These are phyloP conservation scores for human DNA, from an alignment of 2,113 vertebrate genomes.

Conservation along the genomic window DNA sequence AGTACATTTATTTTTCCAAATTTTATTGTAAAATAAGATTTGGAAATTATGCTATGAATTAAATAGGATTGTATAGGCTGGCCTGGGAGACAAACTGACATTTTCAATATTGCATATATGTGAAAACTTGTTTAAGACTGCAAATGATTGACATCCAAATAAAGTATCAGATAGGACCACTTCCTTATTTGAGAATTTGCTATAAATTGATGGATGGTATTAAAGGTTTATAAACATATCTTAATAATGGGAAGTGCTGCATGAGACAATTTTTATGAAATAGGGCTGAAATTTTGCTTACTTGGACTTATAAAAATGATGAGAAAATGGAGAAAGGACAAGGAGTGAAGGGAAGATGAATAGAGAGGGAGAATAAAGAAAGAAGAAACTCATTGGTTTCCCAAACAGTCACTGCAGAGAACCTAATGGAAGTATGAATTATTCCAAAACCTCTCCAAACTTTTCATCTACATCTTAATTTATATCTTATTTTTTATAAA, in stretches of 20 bases:
- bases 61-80: neutral
- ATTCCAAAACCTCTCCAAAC: neutral
- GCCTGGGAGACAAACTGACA: neutral
- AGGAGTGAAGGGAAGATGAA: neutral
- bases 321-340: neutral
- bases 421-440: neutral
- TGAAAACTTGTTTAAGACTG: neutral
- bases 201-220: neutral
- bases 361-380: neutral
- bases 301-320: neutral
- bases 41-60: neutral
- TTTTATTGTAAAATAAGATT: constrained; percentile 15
- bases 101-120: neutral
- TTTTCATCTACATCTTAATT: neutral
- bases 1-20: neutral
- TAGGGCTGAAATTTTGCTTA: neutral
- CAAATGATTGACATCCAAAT: neutral
- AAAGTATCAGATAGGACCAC: neutral
- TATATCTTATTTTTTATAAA: neutral
- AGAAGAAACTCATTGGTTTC: neutral
- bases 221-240: neutral
- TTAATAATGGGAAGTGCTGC: neutral
- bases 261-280: neutral
- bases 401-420: neutral
- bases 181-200: neutral